Conservation (phyloP, 2,888 invertebrate genomes). For the Hypomecis atomaria region DNA sequence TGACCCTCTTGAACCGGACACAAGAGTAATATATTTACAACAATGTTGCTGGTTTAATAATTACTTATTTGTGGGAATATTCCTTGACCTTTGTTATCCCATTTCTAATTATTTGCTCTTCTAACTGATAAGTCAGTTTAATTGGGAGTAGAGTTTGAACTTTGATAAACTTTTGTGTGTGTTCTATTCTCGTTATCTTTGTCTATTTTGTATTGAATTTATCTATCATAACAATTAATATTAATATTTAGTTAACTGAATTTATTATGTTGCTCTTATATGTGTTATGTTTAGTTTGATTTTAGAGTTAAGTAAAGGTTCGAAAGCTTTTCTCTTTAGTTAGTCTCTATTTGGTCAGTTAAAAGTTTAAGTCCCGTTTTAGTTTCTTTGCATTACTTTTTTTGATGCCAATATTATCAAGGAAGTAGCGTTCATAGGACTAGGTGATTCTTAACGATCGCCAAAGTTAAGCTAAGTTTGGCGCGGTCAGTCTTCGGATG, state of each 20-base stretch:
- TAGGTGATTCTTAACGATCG: no score
- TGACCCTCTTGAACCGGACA: slow-evolving; percentile 45
- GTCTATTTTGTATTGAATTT: slow-evolving; percentile 11
- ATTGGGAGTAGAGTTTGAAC: slow-evolving; percentile 34
- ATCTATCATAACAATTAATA: neutral
- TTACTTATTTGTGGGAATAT: slow-evolving; percentile 33
- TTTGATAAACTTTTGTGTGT: slow-evolving; percentile 25
- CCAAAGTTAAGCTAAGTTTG: no score
- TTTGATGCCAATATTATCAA: no score
- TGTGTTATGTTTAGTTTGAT: neutral
- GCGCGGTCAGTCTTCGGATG: no score
- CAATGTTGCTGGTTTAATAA: slow-evolving; percentile 39
- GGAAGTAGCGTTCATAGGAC: no score
- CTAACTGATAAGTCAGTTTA: slow-evolving; percentile 22
- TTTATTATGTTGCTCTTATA: neutral
- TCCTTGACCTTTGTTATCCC: slow-evolving; percentile 40
- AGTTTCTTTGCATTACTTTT: no score
- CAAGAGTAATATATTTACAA: slow-evolving; percentile 11
- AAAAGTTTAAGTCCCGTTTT: no score
- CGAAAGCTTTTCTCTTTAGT: no score
- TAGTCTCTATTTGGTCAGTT: no score
- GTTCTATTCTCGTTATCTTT: slow-evolving; percentile 11
- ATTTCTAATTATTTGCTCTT: slow-evolving; percentile 42
- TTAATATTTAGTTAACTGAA: neutral
- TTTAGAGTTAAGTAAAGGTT: neutral